Evolutionary conservation across 2,797 vertebrate genomes (phyloP).

Genomic region (Epinephelus awoara): DNA sequence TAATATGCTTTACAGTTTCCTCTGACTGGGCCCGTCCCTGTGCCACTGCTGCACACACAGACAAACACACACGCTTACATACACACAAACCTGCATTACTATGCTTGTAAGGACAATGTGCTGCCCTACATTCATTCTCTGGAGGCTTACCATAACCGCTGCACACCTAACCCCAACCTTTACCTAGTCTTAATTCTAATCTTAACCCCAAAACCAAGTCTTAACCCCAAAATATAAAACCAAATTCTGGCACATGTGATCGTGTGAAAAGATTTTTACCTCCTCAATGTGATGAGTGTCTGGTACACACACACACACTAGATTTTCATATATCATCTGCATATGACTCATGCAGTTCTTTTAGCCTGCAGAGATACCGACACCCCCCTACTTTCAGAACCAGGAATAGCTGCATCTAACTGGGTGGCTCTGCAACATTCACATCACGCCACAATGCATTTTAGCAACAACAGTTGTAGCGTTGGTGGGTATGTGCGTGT

Average conservation of each 20-base stretch:
- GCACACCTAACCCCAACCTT: slow-evolving; percentile 40
- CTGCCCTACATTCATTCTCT: slow-evolving; percentile 30
- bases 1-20: slow-evolving; percentile 81
- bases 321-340: slow-evolving; percentile 39
- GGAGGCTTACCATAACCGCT: slow-evolving; percentile 57
- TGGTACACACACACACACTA: background rate
- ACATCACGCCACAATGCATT: slow-evolving; percentile 12
- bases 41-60: slow-evolving; percentile 30
- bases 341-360: slow-evolving; percentile 65
- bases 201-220: slow-evolving; percentile 49
- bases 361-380: slow-evolving; percentile 33
- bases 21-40: slow-evolving; percentile 62
- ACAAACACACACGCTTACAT: slow-evolving; percentile 15
- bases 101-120: slow-evolving; percentile 39
- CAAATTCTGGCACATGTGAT: slow-evolving; percentile 28
- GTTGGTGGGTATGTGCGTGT: background rate
- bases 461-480: slow-evolving; percentile 8
- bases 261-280: slow-evolving; percentile 37
- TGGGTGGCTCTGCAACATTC: slow-evolving; percentile 18
- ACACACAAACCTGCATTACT: slow-evolving; percentile 18
- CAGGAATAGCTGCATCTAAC: slow-evolving; percentile 38
- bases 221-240: slow-evolving; percentile 49
- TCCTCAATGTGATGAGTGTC: background rate
- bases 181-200: slow-evolving; percentile 45
- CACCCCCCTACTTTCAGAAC: slow-evolving; percentile 37